Evolutionary conservation across 1,140 invertebrate species (phyloP).

Genomic region (Anagrus nilaparvatae): DNA sequence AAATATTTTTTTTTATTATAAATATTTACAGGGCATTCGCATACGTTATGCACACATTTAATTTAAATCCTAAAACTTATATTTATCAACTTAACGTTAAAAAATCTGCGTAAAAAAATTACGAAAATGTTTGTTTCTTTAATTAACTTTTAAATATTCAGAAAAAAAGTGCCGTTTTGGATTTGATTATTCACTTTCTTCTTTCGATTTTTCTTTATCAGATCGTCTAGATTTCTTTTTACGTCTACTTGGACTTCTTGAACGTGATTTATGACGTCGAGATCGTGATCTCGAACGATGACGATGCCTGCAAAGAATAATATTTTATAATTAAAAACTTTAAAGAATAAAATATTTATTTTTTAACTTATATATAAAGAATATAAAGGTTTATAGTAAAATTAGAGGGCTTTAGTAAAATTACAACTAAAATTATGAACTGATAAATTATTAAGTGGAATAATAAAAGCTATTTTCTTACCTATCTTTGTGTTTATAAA

Average conservation of each 20-base stretch:
- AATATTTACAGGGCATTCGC: too few relatives aligned
- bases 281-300: slow-evolving; percentile 47
- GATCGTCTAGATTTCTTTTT: slow-evolving; percentile 56
- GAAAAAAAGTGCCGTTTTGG: too few relatives aligned
- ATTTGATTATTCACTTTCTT: slow-evolving; percentile 44
- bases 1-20: too few relatives aligned
- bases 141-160: too few relatives aligned
- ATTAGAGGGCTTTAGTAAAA: too few relatives aligned
- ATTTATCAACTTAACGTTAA: too few relatives aligned
- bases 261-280: slow-evolving; percentile 48
- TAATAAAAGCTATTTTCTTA: slow-evolving; percentile 13
- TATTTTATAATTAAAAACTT: slow-evolving; percentile 19
- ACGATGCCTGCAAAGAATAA: slow-evolving; percentile 39
- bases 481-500: slow-evolving; percentile 40
- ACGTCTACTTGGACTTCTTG: slow-evolving; percentile 48
- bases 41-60: too few relatives aligned
- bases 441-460: not conserved
- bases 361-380: slow-evolving; percentile 8
- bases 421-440: too few relatives aligned
- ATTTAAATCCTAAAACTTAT: too few relatives aligned
- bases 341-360: not conserved
- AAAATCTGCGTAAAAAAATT: too few relatives aligned
- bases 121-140: too few relatives aligned
- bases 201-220: slow-evolving; percentile 44
- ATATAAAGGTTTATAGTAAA: not conserved